Conservation (phyloP, 2,113 vertebrate genomes). For the Nothocercus nigrocapillus region DNA sequence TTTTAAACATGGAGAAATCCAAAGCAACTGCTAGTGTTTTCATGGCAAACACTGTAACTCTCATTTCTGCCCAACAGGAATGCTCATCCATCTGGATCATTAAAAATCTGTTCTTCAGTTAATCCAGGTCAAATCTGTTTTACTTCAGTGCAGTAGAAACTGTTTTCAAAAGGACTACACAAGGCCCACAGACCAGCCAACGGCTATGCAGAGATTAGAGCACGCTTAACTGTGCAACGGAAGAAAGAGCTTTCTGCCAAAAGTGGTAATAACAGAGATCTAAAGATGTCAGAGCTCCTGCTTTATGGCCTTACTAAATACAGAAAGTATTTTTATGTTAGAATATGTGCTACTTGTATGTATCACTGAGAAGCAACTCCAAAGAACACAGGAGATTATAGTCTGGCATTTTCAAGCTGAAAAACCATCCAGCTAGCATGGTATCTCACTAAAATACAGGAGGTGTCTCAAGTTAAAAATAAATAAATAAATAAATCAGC, state of each 20-base stretch:
- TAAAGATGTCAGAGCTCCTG: background rate
- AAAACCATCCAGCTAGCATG: background rate
- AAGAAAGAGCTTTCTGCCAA: background rate
- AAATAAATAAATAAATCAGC: background rate
- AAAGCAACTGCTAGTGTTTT: background rate
- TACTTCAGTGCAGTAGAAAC: conserved; percentile 14
- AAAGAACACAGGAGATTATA: background rate
- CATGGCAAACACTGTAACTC: background rate
- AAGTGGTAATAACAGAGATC: background rate
- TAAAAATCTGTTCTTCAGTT: conserved; percentile 8
- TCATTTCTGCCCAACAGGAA: background rate
- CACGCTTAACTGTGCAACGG: background rate
- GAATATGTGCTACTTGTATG: background rate
- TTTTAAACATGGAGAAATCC: background rate
- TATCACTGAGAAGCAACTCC: background rate
- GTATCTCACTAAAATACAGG: background rate
- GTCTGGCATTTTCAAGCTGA: background rate
- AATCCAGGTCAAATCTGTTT: conserved; percentile 55
- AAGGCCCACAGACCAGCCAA: background rate
- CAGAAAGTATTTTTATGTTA: background rate
- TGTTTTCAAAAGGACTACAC: conserved; percentile 11
- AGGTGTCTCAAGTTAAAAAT: too few relatives aligned
- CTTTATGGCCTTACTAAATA: background rate
- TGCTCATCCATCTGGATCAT: conserved; percentile 40
- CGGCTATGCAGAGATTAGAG: background rate